Base-by-base conservation (phyloP, 2,888 invertebrate species). In the Xanthia togata region DNA sequence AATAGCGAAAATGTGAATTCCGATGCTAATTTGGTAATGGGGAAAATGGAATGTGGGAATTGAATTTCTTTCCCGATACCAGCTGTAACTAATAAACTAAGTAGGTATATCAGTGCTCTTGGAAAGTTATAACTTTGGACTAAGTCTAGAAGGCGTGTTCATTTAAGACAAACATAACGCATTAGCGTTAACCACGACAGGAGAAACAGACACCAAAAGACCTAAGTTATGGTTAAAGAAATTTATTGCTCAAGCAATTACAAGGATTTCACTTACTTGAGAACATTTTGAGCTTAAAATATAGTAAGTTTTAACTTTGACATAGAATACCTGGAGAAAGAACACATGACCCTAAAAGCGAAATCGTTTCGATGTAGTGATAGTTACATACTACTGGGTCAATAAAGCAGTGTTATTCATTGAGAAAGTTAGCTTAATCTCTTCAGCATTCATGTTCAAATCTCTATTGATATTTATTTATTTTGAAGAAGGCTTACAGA, bases 41-140 rank as follows among this genome's bases (percentile, higher is more conserved):
- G 69, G 69, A 64, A 78, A 78, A 78, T 75, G 31, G 81, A 83
- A 78, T 85, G 87, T 87, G 81, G 55, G 85, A 85, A 85, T 31
- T 23, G 1, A 53, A 74, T 65, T 76, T 78, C 38, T 70, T 67
- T 71, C 44, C 35, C 12, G 47, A 35, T 12, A 44, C 20, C 47
- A 41, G 23, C 35, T 55, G 55, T 2, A 4, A 55, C 14, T 11
- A 50, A 50, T 50, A 14, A 20, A 50, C 5, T 17, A 44, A 44
- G 6, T 17, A 44, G 14, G 6, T 50, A 50, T 50, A 50, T 50
- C 20, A 50, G 50, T 20, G 50, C 6, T 50, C 20, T 50, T 50
- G 50, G 20, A 50, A 50, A 50, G 20, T 8, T 50, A 20, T 6
- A 6, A 50, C 3, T 50, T 20, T 8, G 2, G 50, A 50, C 8